These are phyloP conservation scores for Vanessa cardui DNA, from an alignment of 2,888 invertebrate genomes.

Conservation along the genomic window DNA sequence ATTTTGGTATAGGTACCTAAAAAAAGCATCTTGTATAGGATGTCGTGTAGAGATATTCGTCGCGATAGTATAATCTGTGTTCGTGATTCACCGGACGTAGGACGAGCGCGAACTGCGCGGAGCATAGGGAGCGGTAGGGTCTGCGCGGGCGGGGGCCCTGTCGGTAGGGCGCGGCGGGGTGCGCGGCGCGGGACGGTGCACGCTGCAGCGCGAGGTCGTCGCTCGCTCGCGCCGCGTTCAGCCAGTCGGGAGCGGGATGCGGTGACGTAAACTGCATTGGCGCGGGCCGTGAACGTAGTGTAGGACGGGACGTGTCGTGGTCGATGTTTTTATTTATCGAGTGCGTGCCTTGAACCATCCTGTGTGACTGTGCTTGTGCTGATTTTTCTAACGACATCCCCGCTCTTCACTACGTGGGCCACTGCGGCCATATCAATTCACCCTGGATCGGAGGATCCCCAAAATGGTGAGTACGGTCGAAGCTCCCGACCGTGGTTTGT, in stretches of 20 bases:
- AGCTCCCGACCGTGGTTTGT: slow-evolving; percentile 79
- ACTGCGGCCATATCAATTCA: slow-evolving; percentile 59
- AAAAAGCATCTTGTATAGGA: slow-evolving; percentile 43
- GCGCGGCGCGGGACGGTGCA: slow-evolving; percentile 68
- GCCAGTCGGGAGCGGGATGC: slow-evolving; percentile 83
- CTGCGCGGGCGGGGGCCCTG: slow-evolving; percentile 51
- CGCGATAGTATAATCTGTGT: slow-evolving; percentile 43
- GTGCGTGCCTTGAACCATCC: slow-evolving; percentile 65
- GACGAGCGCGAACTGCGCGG: slow-evolving; percentile 58
- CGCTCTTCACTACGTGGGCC: slow-evolving; percentile 77
- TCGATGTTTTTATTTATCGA: slow-evolving; percentile 58
- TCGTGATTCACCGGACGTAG: slow-evolving; percentile 76
- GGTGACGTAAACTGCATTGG: slow-evolving; percentile 83
- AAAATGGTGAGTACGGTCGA: slow-evolving; percentile 82
- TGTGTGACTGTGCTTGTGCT: slow-evolving; percentile 71
- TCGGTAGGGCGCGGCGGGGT: slow-evolving; percentile 57
- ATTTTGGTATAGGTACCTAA: slow-evolving; percentile 43
- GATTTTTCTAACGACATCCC: slow-evolving; percentile 64
- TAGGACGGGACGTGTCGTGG: slow-evolving; percentile 79
- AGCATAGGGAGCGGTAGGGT: slow-evolving; percentile 53
- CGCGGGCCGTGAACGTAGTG: slow-evolving; percentile 79
- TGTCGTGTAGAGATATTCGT: slow-evolving; percentile 51
- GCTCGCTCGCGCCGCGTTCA: slow-evolving; percentile 69
- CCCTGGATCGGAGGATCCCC: slow-evolving; percentile 68
- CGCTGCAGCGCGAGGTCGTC: slow-evolving; percentile 82